phyloP scores from a whole-genome alignment of 37 sponge, comb jelly and placozoan genomes.

The Crambe crambe region DNA sequence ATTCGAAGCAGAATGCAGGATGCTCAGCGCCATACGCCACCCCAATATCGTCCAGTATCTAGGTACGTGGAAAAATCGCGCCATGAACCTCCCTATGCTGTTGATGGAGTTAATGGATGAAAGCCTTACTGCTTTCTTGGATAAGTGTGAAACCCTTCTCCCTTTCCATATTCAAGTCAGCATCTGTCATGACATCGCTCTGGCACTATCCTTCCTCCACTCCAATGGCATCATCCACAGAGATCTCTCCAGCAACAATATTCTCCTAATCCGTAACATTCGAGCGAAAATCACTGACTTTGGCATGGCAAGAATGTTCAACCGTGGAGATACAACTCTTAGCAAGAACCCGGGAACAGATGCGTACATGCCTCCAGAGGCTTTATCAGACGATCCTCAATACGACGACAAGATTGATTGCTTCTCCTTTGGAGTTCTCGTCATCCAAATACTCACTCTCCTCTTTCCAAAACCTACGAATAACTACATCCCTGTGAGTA shows the following conservation, averaged over 20 bases:
- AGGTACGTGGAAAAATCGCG: neutral
- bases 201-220: conserved; percentile 29
- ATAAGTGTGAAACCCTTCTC: neutral
- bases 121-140: conserved; percentile 3
- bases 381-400: neutral
- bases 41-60: conserved; percentile 24
- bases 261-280: neutral
- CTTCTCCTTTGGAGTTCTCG: conserved; percentile 44
- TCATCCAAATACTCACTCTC: conserved; percentile 34
- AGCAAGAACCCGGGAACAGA: conserved; percentile 8
- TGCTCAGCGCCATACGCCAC: neutral
- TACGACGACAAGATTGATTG: neutral
- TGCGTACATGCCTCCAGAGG: conserved; percentile 10
- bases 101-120: conserved; percentile 4
- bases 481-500: neutral
- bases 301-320: conserved; percentile 12
- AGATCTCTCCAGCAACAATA: conserved; percentile 24
- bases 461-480: conserved; percentile 16
- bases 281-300: conserved; percentile 25
- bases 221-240: conserved; percentile 22
- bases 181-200: conserved; percentile 19
- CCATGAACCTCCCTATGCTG: conserved; percentile 3
- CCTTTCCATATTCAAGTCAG: conserved; percentile 11
- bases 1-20: conserved; percentile 1
- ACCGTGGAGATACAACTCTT: neutral